Percentiles rank a stretch among this genome's conserved stretches.
Evolutionary conservation across 1,140 invertebrate genomes (phyloP).

Genomic region (Pachyrhynchus sulphureomaculatus): DNA sequence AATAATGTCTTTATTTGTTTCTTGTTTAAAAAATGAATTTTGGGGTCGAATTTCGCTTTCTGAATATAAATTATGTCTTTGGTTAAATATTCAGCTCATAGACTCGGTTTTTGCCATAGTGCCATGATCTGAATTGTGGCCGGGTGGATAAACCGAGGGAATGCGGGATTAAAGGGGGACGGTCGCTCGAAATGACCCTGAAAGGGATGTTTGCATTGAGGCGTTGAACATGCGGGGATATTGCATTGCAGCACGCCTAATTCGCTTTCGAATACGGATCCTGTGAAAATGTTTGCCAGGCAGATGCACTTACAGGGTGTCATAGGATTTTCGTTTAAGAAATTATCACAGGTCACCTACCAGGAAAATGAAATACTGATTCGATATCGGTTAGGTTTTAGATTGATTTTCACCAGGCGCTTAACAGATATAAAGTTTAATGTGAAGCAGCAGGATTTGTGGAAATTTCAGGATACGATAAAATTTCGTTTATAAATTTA

Average conservation of each 20-base stretch:
- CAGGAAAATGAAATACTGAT: slow-evolving; percentile 6
- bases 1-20: slow-evolving; percentile 16
- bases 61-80: slow-evolving; percentile 24
- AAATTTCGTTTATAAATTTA: too few relatives aligned
- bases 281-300: slow-evolving; percentile 3
- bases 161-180: slow-evolving; percentile 5
- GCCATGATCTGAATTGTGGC: slow-evolving; percentile 19
- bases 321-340: neutral
- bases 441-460: too few relatives aligned
- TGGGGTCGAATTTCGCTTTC: slow-evolving; percentile 1
- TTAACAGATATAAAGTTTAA: too few relatives aligned
- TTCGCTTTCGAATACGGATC: neutral
- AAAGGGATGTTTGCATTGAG: neutral
- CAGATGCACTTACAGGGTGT: slow-evolving; percentile 5
- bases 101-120: slow-evolving; percentile 14
- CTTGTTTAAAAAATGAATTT: slow-evolving; percentile 14
- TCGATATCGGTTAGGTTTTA: neutral
- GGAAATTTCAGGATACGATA: too few relatives aligned
- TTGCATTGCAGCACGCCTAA: neutral
- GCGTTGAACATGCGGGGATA: neutral
- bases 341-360: slow-evolving; percentile 23
- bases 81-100: slow-evolving; percentile 17
- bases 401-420: too few relatives aligned
- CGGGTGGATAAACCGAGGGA: neutral
- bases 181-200: slow-evolving; percentile 3